Conservation (phyloP, 2,888 invertebrate species). For the Hypolimnas misippus region DNA sequence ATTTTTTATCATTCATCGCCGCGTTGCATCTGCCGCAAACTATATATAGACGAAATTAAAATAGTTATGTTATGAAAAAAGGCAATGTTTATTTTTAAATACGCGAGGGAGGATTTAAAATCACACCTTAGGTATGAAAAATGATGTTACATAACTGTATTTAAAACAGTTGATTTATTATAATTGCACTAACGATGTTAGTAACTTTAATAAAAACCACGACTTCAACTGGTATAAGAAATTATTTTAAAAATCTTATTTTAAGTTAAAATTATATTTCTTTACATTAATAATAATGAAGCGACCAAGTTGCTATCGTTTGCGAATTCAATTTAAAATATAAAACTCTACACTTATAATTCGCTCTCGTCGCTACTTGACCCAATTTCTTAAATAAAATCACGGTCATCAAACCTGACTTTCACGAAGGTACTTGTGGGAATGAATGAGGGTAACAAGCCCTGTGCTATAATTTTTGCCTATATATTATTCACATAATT, state of each 20-base stretch:
- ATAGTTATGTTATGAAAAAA: conserved; percentile 58
- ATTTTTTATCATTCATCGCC: conserved; percentile 40
- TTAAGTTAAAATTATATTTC: neutral
- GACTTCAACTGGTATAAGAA: too few species aligned
- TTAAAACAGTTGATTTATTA: neutral
- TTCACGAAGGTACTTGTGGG: neutral
- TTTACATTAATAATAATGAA: neutral
- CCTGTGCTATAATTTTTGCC: too few species aligned
- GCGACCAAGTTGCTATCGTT: neutral
- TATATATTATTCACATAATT: too few species aligned
- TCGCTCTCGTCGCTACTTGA: neutral
- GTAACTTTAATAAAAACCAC: conserved; percentile 3
- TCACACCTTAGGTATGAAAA: conserved; percentile 16
- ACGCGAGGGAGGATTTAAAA: conserved; percentile 49
- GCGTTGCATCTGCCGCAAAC: conserved; percentile 41
- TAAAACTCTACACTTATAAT: neutral
- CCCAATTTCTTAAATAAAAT: neutral
- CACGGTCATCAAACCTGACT: neutral
- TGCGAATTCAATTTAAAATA: neutral
- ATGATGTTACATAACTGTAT: conserved; percentile 6
- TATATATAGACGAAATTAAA: conserved; percentile 50
- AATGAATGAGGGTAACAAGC: too few species aligned
- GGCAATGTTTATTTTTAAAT: conserved; percentile 58
- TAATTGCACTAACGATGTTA: neutral
- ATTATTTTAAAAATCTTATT: too few species aligned